Base-by-base conservation (phyloP, 2,113 vertebrate genomes). In the Lophochroa leadbeateri region DNA sequence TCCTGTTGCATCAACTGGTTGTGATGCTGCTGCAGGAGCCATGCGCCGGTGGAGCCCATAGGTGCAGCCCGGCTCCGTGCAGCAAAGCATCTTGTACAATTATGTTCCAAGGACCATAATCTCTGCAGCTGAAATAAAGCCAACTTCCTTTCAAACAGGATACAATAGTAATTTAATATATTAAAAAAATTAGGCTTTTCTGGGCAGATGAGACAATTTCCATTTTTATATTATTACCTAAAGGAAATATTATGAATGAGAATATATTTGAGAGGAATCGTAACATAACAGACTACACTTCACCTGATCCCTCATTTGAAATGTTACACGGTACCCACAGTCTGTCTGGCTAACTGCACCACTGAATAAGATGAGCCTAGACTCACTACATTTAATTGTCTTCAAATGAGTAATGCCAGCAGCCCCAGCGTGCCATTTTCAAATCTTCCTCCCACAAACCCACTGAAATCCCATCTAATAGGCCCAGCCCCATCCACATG, bases 91-190 rank as follows among this genome's bases (percentile, higher is more conserved):
- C 74, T 55, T 43, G 50, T 68, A 91, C 46, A 81, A 10, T 16
- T 11, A 9, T 17, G 17, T 84, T 94, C 23, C 67, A 76, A 25
- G 20, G 9, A 64, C 11, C 9, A 46, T 70, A 68, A 84, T 37
- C 23, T 80, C 60, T n/a, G n/a, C 37, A 74, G 46, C 57, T 78
- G 60, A 94, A 93, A 86, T 52, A 61, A 91, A 94, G 58, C 49
- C 68, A 70, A 8, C 41, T 91, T 84, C 72, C 92, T 86, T 82
- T 90, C 70, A 79, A 94, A 88, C 46, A 90, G 92, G 87, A 95
- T 52, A 76, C 4, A 19, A 7, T 7, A 55, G 75, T 72, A 92
- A 77, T 49, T 46, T 39, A 41, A 15, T 47, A 35, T 13, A 17
- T 63, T 29, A 2, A 44, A 53, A 75, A 81, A 47, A 50, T 10